These are phyloP conservation scores for Danio albolineatus DNA, from an alignment of 2,797 vertebrate species.

Conservation along the genomic window DNA sequence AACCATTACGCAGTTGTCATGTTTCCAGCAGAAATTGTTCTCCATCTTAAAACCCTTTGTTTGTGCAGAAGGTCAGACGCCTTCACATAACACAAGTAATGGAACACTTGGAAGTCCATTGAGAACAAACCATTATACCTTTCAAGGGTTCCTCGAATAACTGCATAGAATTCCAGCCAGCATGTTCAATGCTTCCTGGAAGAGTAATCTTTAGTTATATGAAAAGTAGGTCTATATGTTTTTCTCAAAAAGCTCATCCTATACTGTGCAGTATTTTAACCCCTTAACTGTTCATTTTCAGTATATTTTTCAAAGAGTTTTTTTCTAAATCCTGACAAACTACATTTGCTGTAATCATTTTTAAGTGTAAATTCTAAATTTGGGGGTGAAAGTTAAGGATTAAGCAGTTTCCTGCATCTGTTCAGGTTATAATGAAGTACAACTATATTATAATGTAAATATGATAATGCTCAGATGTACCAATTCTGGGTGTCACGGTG, in stretches of 20 bases:
- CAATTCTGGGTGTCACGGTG: no score
- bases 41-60: background rate
- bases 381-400: no score
- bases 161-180: background rate
- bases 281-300: no score
- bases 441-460: background rate
- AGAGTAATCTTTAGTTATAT: background rate
- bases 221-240: background rate
- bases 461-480: background rate
- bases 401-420: background rate
- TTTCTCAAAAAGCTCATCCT: background rate
- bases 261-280: background rate
- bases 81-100: background rate
- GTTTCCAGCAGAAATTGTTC: background rate
- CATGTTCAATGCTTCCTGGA: background rate
- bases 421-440: background rate
- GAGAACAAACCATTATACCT: conserved; percentile 2
- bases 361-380: no score
- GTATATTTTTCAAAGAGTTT: no score
- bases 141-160: conserved; percentile 6
- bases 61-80: background rate
- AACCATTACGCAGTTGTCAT: background rate
- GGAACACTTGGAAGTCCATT: background rate
- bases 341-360: no score
- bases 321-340: no score